Percentiles rank a stretch among this genome's conserved stretches.
These are phyloP conservation scores for Hymenochirus boettgeri DNA, from an alignment of 2,113 vertebrate species.

Conservation along the genomic window DNA sequence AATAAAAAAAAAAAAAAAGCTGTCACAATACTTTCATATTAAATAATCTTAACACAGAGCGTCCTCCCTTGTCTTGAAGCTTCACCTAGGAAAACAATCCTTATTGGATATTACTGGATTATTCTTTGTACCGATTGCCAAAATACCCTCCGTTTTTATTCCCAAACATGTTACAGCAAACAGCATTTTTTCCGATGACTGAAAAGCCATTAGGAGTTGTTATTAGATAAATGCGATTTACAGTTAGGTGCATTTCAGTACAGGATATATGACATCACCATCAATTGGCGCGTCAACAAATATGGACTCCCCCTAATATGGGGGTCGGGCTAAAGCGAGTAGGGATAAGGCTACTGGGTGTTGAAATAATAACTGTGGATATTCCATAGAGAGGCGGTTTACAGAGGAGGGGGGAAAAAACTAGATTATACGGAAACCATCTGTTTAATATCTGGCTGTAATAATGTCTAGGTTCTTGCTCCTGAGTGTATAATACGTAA, in stretches of 20 bases:
- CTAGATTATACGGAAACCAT: slow-evolving; percentile 6
- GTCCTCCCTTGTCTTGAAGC: too few relatives aligned
- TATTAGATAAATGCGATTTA: slow-evolving; percentile 7
- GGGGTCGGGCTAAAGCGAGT: too few relatives aligned
- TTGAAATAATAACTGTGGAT: slow-evolving; percentile 18
- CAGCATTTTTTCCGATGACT: neutral
- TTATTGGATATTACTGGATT: too few relatives aligned
- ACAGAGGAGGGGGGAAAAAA: slow-evolving; percentile 25
- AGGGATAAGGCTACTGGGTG: neutral
- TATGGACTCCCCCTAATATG: too few relatives aligned
- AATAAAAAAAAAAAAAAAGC: too few relatives aligned
- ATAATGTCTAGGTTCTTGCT: neutral
- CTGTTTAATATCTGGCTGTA: slow-evolving; percentile 8
- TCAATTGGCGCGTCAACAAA: too few relatives aligned
- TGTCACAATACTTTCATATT: too few relatives aligned
- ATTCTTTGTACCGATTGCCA: too few relatives aligned
- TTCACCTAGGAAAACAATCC: too few relatives aligned
- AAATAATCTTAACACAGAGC: too few relatives aligned
- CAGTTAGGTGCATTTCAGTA: neutral
- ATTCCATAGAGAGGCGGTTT: neutral
- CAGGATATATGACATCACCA: slow-evolving; percentile 7
- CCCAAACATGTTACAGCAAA: neutral
- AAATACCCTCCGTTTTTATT: too few relatives aligned
- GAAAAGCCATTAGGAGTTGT: slow-evolving; percentile 15
- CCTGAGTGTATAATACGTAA: neutral